phyloP scores from a whole-genome alignment of 23 tunicate species.

The Phallusia fumigata region DNA sequence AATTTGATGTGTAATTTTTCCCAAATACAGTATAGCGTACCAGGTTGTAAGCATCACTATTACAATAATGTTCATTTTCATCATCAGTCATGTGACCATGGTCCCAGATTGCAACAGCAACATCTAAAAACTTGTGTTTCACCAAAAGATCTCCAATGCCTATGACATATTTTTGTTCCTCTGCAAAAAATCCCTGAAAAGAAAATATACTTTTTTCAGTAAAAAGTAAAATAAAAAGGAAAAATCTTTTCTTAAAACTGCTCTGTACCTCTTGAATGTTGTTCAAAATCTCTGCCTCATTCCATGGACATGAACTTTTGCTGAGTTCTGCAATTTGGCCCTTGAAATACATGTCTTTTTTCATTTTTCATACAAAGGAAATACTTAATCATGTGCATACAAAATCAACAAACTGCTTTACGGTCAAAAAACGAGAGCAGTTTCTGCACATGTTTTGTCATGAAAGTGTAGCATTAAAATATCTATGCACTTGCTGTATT shows the following conservation, averaged over 20 bases:
- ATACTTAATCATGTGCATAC: too few relatives aligned
- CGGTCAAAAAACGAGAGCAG: too few relatives aligned
- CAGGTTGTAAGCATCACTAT: not conserved
- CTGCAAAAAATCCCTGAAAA: not conserved
- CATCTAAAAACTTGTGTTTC: slow-evolving; percentile 1
- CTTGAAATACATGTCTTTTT: too few relatives aligned
- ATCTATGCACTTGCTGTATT: too few relatives aligned
- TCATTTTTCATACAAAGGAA: too few relatives aligned
- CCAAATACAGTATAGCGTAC: too few relatives aligned
- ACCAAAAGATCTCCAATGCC: not conserved
- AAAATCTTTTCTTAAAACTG: not conserved
- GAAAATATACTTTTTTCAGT: too few relatives aligned
- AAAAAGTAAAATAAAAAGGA: too few relatives aligned
- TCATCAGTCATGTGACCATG: not conserved
- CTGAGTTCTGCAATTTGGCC: not conserved
- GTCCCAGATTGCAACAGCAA: not conserved
- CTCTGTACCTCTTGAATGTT: not conserved
- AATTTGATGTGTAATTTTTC: too few relatives aligned
- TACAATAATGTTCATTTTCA: not conserved
- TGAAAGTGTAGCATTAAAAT: too few relatives aligned
- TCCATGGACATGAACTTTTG: not conserved
- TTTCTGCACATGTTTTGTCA: too few relatives aligned
- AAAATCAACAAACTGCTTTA: too few relatives aligned
- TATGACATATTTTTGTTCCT: not conserved
- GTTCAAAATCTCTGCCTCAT: not conserved